Evolutionary conservation across 2,797 vertebrate species (phyloP).

Genomic region (Sebastes goodei): DNA sequence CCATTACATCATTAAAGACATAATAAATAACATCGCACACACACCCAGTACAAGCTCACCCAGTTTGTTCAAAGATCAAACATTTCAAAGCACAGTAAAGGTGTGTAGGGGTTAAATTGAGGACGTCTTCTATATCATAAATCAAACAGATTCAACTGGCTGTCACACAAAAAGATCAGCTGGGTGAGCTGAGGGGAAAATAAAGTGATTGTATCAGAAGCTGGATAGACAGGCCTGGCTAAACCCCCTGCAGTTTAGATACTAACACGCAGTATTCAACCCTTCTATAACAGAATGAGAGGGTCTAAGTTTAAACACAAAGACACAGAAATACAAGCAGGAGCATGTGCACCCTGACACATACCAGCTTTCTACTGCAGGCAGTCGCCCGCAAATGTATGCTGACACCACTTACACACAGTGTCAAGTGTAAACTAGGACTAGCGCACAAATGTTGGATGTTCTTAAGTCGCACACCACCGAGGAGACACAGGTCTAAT

Average conservation of each 20-base stretch:
- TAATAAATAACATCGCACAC: background rate
- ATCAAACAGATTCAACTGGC: background rate
- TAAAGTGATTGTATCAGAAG: background rate
- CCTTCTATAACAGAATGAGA: conserved; percentile 9
- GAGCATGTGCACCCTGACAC: conserved; percentile 8
- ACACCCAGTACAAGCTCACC: background rate
- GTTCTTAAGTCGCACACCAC: background rate
- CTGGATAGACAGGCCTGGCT: background rate
- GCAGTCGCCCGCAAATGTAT: background rate
- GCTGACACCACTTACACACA: background rate
- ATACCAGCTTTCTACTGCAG: conserved; percentile 10
- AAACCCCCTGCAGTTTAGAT: background rate
- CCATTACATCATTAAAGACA: background rate
- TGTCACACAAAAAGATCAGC: conserved; percentile 1
- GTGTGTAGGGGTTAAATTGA: background rate
- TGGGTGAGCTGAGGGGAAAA: background rate
- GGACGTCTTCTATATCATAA: background rate
- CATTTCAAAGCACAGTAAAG: background rate
- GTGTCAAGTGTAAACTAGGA: background rate
- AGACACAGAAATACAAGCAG: conserved; percentile 33
- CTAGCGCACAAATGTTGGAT: background rate
- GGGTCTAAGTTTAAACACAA: conserved; percentile 46
- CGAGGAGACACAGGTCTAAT: background rate
- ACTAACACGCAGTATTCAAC: background rate
- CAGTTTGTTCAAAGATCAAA: background rate